These are phyloP conservation scores for Arremon brunneinucha DNA, from an alignment of 2,797 vertebrate species.

Conservation along the genomic window DNA sequence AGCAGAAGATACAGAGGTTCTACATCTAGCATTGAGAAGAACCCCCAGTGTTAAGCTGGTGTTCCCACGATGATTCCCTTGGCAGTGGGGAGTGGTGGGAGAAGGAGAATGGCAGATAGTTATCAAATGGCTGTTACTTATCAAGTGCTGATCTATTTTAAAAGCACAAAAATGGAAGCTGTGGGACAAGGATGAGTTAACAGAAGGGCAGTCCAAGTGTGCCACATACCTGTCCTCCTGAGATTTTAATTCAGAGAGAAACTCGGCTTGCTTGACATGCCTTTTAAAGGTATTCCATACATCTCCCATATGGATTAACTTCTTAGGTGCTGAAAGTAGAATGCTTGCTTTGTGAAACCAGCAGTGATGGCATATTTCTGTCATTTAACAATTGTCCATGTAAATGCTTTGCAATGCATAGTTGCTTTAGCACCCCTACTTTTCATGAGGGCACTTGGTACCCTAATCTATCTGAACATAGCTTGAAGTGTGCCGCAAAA, in stretches of 20 bases:
- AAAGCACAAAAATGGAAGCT: background rate
- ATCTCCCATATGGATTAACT: background rate
- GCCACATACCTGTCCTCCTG: background rate
- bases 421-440: background rate
- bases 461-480: background rate
- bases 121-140: background rate
- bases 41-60: background rate
- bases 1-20: background rate
- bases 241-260: background rate
- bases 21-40: background rate
- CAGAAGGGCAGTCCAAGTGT: background rate
- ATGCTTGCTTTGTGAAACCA: background rate
- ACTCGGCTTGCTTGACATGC: background rate
- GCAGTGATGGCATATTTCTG: background rate
- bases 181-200: background rate
- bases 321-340: background rate
- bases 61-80: background rate
- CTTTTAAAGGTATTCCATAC: background rate
- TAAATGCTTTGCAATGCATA: background rate
- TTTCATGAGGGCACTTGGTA: background rate
- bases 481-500: background rate
- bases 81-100: background rate
- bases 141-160: background rate
- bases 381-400: background rate
- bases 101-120: background rate